These are phyloP conservation scores for Drosophila aff. DNA, from an alignment of 1,140 invertebrate genomes.

Conservation along the genomic window DNA sequence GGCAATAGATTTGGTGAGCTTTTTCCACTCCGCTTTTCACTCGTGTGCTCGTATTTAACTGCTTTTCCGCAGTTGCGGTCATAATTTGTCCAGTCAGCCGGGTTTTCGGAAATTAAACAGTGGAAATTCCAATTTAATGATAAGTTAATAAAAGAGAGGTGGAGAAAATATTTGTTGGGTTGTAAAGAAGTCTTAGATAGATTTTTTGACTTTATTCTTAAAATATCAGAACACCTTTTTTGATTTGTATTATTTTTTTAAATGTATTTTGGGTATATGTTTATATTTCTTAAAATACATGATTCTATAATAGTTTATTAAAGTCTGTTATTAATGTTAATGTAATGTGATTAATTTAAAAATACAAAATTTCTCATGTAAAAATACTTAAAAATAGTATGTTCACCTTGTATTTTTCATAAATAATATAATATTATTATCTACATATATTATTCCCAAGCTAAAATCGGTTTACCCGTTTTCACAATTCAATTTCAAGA, in stretches of 20 bases:
- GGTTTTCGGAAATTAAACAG: slow-evolving; percentile 25
- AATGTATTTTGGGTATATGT: background rate
- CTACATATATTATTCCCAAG: background rate
- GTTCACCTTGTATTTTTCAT: background rate
- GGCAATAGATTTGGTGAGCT: slow-evolving; percentile 12
- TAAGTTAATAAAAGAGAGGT: background rate
- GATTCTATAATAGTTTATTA: background rate
- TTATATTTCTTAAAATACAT: background rate
- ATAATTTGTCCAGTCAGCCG: slow-evolving; percentile 49
- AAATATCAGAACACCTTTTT: too few species aligned
- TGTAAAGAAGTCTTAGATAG: background rate
- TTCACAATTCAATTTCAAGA: background rate
- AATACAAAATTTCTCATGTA: background rate
- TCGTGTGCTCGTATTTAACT: slow-evolving; percentile 17
- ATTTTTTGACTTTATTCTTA: background rate
- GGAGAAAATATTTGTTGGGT: background rate
- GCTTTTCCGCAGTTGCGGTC: slow-evolving; percentile 42
- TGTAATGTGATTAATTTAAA: too few species aligned
- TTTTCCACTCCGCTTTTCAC: slow-evolving; percentile 11
- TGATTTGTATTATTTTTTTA: background rate
- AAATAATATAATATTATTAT: background rate
- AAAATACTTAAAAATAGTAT: background rate
- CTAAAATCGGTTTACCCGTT: background rate
- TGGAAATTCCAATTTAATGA: background rate
- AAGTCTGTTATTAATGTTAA: background rate